phyloP scores from a whole-genome alignment of 2,797 vertebrate species.

The Micropoecilia bifurca region DNA sequence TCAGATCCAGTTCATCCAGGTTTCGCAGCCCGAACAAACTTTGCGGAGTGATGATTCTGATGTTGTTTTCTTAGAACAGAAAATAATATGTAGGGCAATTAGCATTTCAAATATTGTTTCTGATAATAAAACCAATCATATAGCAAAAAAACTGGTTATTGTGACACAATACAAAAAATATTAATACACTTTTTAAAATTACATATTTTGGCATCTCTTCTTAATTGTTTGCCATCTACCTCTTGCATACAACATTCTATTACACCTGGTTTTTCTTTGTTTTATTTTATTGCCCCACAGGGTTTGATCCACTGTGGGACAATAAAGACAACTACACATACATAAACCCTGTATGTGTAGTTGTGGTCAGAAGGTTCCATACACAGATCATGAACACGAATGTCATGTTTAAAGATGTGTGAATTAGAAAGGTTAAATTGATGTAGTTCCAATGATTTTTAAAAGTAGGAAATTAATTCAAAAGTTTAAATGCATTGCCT shows the following conservation, averaged over 20 bases:
- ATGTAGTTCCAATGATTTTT: neutral
- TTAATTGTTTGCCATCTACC: neutral
- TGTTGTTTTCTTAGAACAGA: conserved; percentile 79
- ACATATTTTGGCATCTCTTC: neutral
- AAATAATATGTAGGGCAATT: conserved; percentile 15
- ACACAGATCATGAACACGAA: neutral
- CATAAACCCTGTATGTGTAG: neutral
- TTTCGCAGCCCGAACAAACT: conserved; percentile 78
- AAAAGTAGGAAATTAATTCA: neutral
- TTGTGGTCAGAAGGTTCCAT: neutral
- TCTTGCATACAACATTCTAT: neutral
- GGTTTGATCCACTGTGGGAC: too few species aligned
- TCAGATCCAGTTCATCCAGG: conserved; percentile 84
- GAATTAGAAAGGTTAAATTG: neutral
- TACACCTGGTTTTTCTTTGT: too few species aligned
- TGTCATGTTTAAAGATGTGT: neutral
- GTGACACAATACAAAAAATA: too few species aligned
- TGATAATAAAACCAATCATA: neutral
- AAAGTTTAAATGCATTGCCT: neutral
- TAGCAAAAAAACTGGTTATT: neutral
- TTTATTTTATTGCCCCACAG: too few species aligned
- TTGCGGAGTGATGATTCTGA: conserved; percentile 65
- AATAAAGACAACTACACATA: neutral
- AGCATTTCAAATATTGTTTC: neutral
- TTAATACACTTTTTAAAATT: neutral